A percentile compares a stretch with the other conserved stretches of the same genome.
Evolutionary conservation across 2,888 invertebrate genomes (phyloP).

Genomic region (Homarus gammarus): DNA sequence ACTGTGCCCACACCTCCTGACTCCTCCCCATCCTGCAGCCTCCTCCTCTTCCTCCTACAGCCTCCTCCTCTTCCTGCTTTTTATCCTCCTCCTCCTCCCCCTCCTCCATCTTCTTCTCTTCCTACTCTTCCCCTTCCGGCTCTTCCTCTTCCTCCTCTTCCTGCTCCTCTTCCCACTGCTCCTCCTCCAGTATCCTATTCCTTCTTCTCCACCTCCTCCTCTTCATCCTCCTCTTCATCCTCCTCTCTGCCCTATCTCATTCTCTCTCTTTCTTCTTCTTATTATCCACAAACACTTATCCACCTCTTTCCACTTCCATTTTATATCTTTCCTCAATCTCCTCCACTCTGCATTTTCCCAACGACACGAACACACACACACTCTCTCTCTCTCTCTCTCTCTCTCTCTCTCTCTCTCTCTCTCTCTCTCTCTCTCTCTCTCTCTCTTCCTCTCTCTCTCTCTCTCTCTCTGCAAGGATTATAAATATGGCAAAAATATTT

Average conservation of each 20-base stretch:
- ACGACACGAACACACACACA: too few relatives aligned
- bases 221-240: background rate
- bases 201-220: background rate
- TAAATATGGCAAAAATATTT: too few relatives aligned
- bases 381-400: slow-evolving; percentile 36
- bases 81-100: background rate
- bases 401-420: slow-evolving; percentile 42
- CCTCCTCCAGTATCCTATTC: background rate
- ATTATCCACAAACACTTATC: background rate
- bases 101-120: background rate
- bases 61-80: background rate
- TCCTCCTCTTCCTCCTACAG: background rate
- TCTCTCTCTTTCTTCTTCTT: background rate
- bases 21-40: background rate
- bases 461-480: too few relatives aligned
- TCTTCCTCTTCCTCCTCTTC: background rate
- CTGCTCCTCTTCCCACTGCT: background rate
- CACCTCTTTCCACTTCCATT: slow-evolving; percentile 7
- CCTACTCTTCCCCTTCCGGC: background rate
- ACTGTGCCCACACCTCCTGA: background rate
- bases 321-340: slow-evolving; percentile 1
- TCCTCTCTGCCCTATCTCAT: background rate
- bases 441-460: slow-evolving; percentile 45
- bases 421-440: slow-evolving; percentile 31
- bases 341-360: too few relatives aligned